Percentiles rank a stretch among this genome's conserved stretches.
These are phyloP conservation scores for Luperina nickerlii DNA, from an alignment of 2,888 invertebrate species.

Conservation along the genomic window DNA sequence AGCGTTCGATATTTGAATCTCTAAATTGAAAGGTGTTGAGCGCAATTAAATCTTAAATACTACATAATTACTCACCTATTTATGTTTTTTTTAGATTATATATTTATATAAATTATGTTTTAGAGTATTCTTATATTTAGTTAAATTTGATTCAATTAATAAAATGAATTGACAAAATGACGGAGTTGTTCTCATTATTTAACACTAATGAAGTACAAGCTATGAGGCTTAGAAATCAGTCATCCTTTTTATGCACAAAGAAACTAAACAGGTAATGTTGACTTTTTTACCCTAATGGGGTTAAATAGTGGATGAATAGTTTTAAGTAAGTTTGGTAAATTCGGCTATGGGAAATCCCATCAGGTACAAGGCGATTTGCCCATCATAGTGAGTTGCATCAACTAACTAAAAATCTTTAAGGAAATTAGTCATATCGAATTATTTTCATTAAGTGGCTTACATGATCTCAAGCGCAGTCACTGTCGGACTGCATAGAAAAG, in stretches of 20 bases:
- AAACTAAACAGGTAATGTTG: background rate
- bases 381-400: no score
- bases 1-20: background rate
- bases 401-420: no score
- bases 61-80: background rate
- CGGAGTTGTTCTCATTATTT: background rate
- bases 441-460: no score
- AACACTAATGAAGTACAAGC: background rate
- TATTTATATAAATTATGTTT: no score
- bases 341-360: no score
- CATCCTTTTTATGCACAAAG: background rate
- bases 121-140: background rate
- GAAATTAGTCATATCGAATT: no score
- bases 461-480: no score
- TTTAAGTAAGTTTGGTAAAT: no score
- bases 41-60: background rate
- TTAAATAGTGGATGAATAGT: no score
- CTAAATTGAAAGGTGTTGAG: background rate
- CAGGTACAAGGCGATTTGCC: no score
- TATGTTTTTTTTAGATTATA: background rate
- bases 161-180: conserved; percentile 2
- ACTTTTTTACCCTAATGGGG: background rate
- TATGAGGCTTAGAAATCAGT: background rate
- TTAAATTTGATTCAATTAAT: background rate
- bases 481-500: no score